Evolutionary conservation across 2,888 invertebrate species (phyloP).

Genomic region (Lasioglossum malachurum): DNA sequence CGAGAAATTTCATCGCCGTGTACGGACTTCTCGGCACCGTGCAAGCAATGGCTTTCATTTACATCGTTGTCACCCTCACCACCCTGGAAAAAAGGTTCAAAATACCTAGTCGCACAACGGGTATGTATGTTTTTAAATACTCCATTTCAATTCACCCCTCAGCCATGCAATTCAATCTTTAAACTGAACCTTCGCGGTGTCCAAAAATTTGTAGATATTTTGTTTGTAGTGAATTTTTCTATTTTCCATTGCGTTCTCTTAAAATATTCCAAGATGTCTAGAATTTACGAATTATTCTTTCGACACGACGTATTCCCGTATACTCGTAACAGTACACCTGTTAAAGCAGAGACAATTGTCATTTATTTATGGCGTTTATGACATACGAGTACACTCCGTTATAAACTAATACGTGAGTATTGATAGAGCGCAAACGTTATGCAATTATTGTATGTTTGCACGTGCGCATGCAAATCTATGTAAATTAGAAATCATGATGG

Average conservation of each 20-base stretch:
- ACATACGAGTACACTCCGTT: neutral
- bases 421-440: neutral
- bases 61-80: conserved; percentile 88
- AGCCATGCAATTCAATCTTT: neutral
- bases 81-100: conserved; percentile 89
- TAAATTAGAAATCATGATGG: neutral
- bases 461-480: neutral
- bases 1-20: conserved; percentile 87
- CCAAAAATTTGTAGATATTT: neutral
- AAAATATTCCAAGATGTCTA: neutral
- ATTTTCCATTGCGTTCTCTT: neutral
- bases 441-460: neutral
- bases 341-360: neutral
- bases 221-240: no score
- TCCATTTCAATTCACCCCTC: neutral
- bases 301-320: no score
- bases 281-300: neutral
- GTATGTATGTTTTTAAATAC: conserved; percentile 80
- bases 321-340: no score
- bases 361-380: neutral
- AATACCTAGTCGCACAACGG: conserved; percentile 89
- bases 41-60: conserved; percentile 89
- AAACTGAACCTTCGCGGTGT: neutral
- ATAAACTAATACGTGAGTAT: neutral
- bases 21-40: conserved; percentile 88